Conservation (phyloP, 2,113 vertebrate species). For the Limnothrissa miodon region DNA sequence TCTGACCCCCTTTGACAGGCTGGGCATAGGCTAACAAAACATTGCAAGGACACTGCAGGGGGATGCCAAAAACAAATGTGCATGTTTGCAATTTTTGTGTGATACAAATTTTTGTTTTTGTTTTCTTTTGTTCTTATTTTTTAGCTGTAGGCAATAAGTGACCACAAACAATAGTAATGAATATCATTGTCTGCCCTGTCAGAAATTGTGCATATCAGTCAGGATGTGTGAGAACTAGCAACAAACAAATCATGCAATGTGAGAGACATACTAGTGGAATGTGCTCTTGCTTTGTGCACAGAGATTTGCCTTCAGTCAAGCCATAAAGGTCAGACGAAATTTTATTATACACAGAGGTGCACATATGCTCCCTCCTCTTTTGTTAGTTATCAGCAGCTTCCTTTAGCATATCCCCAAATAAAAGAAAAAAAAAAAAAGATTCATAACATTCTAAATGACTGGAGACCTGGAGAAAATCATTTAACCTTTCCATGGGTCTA, state of each 20-base stretch:
- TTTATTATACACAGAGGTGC: not conserved
- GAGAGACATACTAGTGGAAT: slow-evolving; percentile 3
- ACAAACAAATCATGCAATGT: not conserved
- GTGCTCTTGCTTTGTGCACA: not conserved
- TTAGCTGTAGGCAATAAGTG: slow-evolving; percentile 48
- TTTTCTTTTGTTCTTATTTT: not conserved
- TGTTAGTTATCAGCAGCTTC: not conserved
- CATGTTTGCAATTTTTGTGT: slow-evolving; percentile 55
- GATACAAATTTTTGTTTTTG: slow-evolving; percentile 56
- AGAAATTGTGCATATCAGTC: slow-evolving; percentile 38
- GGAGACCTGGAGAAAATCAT: not conserved
- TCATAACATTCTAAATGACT: not conserved
- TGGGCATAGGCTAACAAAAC: slow-evolving; percentile 42
- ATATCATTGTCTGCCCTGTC: slow-evolving; percentile 65
- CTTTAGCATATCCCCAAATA: not conserved
- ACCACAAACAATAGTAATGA: slow-evolving; percentile 61
- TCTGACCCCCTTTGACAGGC: slow-evolving; percentile 22
- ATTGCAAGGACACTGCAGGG: slow-evolving; percentile 62
- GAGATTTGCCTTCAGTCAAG: not conserved
- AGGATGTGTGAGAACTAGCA: not conserved
- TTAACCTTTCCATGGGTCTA: not conserved
- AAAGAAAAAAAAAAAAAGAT: not conserved
- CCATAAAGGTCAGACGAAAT: not conserved
- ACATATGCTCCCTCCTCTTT: not conserved
- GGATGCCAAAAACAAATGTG: slow-evolving; percentile 52